Base-by-base conservation (phyloP, 2,888 invertebrate genomes). In the Molorchus minor region DNA sequence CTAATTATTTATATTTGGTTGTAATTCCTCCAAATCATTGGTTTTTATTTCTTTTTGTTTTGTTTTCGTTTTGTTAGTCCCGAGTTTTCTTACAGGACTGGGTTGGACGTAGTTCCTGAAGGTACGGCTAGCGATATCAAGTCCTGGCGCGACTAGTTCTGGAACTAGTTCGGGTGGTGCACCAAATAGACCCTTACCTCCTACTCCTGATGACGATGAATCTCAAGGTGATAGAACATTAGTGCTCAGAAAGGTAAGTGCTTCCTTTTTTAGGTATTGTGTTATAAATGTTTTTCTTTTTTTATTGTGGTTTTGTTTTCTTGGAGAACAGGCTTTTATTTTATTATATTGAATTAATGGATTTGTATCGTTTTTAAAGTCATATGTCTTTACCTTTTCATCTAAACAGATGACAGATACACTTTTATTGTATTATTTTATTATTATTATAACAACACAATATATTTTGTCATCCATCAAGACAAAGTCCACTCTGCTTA, bases 161-260 rank as follows among this genome's bases (percentile, higher is more conserved):
- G 63, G 65, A 21, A 71, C 75, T 2, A 79, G 68, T 58, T 76
- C 77, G 47, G 89, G 90, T 58, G 89, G 90, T 54, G 92, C 94
- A 71, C 96, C 96, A 61, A 96, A 95, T 79, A 87, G 96, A 70
- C 96, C 96, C 51, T 85, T 96, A 75, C 96, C 96, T 56, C 96
- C 96, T 47, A 96, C 96, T 51, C 96, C 96, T 35, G 96, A 95
- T 79, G 96, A 96, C 77, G 93, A 94, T 80, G 86, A 85, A 74
- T 83, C 84, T 63, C 82, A 82, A 73, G 90, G 91, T 56, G 95
- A 95, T 81, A 88, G 93, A 76, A 96, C 96, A 58, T 87, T 96
- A 81, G 94, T 96, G 77, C 90, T 94, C 86, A 90, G 94, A 82
- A 86, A 94, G 88, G 95, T 95, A 82, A 89, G 93, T 87, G 29